These are phyloP conservation scores for Chymomyza amoena DNA, from an alignment of 2,888 invertebrate genomes.

Conservation along the genomic window DNA sequence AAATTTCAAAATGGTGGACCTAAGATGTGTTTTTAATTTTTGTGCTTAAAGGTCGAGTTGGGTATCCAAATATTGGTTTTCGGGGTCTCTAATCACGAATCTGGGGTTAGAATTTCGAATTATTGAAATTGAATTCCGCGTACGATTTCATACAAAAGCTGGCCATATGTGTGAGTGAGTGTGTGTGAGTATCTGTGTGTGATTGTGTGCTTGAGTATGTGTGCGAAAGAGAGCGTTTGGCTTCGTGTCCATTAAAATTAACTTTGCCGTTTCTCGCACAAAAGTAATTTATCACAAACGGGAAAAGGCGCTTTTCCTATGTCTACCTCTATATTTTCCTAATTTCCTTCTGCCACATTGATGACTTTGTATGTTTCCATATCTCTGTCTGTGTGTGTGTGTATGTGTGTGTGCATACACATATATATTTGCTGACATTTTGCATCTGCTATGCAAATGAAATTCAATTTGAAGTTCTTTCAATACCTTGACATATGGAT, in stretches of 20 bases:
- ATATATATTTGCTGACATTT: slow-evolving; percentile 43
- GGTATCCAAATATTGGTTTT: too few relatives aligned
- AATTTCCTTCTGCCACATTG: slow-evolving; percentile 48
- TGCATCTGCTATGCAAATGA: slow-evolving; percentile 19
- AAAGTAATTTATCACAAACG: slow-evolving; percentile 68
- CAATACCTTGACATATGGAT: background rate
- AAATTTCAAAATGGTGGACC: too few relatives aligned
- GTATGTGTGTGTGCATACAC: slow-evolving; percentile 1
- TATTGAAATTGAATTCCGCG: slow-evolving; percentile 28
- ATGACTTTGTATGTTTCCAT: slow-evolving; percentile 29
- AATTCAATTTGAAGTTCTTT: background rate
- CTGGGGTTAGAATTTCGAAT: too few relatives aligned
- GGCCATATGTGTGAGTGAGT: slow-evolving; percentile 17
- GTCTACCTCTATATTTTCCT: slow-evolving; percentile 56
- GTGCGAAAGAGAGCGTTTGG: slow-evolving; percentile 28
- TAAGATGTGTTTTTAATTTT: too few relatives aligned
- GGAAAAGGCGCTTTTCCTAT: slow-evolving; percentile 51
- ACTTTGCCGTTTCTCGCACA: slow-evolving; percentile 68
- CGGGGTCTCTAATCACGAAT: too few relatives aligned
- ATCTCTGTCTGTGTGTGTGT: background rate
- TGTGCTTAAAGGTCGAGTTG: too few relatives aligned
- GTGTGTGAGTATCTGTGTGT: slow-evolving; percentile 17
- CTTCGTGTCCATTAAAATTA: slow-evolving; percentile 71
- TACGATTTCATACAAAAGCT: slow-evolving; percentile 36
- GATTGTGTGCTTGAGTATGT: slow-evolving; percentile 45